These are phyloP conservation scores for Zaprionus inermis DNA, from an alignment of 1,140 invertebrate species.

Conservation along the genomic window DNA sequence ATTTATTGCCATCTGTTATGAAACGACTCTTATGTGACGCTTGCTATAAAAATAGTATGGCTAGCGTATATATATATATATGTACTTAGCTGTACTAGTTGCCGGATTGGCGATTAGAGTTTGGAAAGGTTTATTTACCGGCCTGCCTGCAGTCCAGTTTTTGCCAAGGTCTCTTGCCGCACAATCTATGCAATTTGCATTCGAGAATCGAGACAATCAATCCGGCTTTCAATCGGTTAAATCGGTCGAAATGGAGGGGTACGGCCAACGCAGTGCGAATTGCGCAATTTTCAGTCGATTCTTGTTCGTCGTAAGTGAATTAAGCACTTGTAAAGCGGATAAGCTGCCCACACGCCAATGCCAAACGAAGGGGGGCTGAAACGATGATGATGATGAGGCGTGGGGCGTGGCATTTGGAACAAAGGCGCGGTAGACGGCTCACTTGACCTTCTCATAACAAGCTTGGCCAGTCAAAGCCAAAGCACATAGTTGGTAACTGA, in stretches of 20 bases:
- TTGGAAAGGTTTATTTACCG: slow-evolving; percentile 8
- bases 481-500: slow-evolving; percentile 26
- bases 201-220: slow-evolving; percentile 12
- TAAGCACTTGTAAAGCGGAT: slow-evolving; percentile 79
- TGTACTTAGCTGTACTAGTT: not conserved
- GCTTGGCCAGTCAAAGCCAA: slow-evolving; percentile 16
- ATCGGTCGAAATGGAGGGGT: not conserved
- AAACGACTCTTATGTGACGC: slow-evolving; percentile 2
- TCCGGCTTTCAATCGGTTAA: slow-evolving; percentile 2
- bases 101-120: slow-evolving; percentile 11
- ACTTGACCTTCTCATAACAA: slow-evolving; percentile 63
- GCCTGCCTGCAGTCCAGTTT: not conserved
- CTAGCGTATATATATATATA: not conserved
- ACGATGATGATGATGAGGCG: not conserved
- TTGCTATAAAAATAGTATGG: not conserved
- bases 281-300: slow-evolving; percentile 63
- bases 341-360: slow-evolving; percentile 64
- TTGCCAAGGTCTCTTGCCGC: slow-evolving; percentile 11
- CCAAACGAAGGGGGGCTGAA: slow-evolving; percentile 18
- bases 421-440: slow-evolving; percentile 39
- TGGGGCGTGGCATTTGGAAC: slow-evolving; percentile 21
- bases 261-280: slow-evolving; percentile 40
- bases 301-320: slow-evolving; percentile 66
- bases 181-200: slow-evolving; percentile 28
- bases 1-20: slow-evolving; percentile 11